phyloP scores from a whole-genome alignment of 2,113 vertebrate species.

The Holacanthus passer region DNA sequence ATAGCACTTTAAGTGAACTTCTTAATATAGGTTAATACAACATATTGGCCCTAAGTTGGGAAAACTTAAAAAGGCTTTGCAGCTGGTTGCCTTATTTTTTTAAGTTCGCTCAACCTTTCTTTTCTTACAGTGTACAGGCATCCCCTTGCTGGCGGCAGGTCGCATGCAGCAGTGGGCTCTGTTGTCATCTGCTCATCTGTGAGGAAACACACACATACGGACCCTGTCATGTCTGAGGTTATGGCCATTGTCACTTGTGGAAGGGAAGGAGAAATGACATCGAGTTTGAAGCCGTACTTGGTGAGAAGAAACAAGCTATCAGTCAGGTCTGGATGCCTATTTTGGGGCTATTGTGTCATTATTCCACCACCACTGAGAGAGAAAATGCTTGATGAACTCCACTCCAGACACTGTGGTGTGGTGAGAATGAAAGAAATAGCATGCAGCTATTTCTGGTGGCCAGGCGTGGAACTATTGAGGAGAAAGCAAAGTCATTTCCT shows the following conservation, averaged over 20 bases:
- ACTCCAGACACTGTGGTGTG: constrained; percentile 5
- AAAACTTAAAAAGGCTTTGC: too few relatives aligned
- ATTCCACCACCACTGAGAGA: background rate
- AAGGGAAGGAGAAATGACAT: background rate
- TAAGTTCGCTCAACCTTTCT: too few relatives aligned
- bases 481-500: constrained; percentile 18
- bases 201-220: constrained; percentile 5
- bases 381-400: constrained; percentile 3
- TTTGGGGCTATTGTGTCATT: constrained; percentile 3
- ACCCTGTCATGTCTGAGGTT: constrained; percentile 3
- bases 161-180: too few relatives aligned
- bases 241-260: background rate
- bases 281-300: background rate
- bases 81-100: too few relatives aligned
- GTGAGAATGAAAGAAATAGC: constrained; percentile 35
- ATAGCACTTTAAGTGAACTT: too few relatives aligned
- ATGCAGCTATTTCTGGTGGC: constrained; percentile 31
- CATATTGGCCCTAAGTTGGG: too few relatives aligned
- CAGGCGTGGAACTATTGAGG: constrained; percentile 28
- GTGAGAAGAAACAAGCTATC: background rate
- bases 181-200: background rate
- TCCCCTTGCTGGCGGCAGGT: background rate
- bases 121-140: too few relatives aligned
- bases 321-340: background rate
- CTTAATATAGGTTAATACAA: too few relatives aligned